These are phyloP conservation scores for Crax fasciolata DNA, from an alignment of 2,797 vertebrate genomes.

Conservation along the genomic window DNA sequence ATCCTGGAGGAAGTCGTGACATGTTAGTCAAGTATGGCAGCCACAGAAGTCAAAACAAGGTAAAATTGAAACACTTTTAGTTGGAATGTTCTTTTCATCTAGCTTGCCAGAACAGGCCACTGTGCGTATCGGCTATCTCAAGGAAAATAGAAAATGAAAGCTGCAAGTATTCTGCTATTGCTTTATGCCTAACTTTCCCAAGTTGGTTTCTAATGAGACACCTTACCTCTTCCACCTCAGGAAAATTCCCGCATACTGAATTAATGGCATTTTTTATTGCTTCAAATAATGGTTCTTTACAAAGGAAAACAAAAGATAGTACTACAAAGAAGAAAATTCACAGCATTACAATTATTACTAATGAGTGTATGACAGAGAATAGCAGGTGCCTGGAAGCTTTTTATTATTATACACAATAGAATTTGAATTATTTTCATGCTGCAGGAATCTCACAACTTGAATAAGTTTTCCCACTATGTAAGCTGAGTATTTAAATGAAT, in stretches of 20 bases:
- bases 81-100: neutral
- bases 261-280: neutral
- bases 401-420: neutral
- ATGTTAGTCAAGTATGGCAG: neutral
- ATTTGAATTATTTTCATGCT: neutral
- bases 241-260: neutral
- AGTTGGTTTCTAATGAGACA: neutral
- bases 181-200: neutral
- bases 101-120: neutral
- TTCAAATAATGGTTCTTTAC: neutral
- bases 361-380: neutral
- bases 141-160: neutral
- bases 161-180: neutral
- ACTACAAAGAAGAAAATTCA: neutral
- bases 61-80: neutral
- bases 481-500: neutral
- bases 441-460: neutral
- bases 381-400: neutral
- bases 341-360: neutral
- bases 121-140: rapidly evolving
- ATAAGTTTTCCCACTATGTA: neutral
- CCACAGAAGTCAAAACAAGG: neutral
- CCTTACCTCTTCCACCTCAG: neutral
- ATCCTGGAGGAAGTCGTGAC: neutral
- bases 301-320: neutral